Conservation (phyloP, 1,140 invertebrate species). For the Augochlora pura region DNA sequence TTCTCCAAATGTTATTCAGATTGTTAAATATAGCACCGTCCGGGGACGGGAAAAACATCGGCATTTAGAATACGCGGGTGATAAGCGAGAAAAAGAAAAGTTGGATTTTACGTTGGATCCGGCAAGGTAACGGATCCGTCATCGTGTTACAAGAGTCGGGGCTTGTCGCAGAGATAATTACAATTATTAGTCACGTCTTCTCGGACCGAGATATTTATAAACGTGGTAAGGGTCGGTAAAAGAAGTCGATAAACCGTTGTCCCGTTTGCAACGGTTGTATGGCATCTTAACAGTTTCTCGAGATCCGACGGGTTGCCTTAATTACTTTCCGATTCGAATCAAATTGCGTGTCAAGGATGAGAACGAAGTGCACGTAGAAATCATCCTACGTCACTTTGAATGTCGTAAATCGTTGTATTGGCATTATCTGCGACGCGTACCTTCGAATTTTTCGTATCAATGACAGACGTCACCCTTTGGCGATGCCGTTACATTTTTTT, state of each 20-base stretch:
- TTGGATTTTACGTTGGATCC: neutral
- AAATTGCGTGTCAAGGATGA: neutral
- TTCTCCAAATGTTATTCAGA: neutral
- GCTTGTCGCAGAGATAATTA: neutral
- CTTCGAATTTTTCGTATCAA: neutral
- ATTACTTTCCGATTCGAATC: conserved; percentile 5
- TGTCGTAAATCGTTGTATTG: neutral
- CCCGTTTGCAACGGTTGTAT: neutral
- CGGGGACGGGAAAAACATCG: neutral
- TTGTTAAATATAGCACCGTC: conserved; percentile 6
- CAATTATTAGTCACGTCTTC: conserved; percentile 23
- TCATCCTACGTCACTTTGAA: neutral
- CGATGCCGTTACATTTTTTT: neutral
- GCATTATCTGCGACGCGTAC: neutral
- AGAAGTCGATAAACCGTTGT: conserved; percentile 4
- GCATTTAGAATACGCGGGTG: neutral
- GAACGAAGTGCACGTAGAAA: neutral
- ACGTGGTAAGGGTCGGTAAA: neutral
- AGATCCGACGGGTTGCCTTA: neutral
- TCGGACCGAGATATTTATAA: conserved; percentile 30
- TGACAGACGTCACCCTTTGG: conserved; percentile 25
- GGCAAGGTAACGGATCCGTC: conserved; percentile 7
- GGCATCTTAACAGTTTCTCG: neutral
- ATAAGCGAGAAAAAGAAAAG: neutral
- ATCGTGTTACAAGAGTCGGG: too few relatives aligned